Conservation (phyloP, 2,888 invertebrate genomes). For the Drosophila bunnanda region DNA sequence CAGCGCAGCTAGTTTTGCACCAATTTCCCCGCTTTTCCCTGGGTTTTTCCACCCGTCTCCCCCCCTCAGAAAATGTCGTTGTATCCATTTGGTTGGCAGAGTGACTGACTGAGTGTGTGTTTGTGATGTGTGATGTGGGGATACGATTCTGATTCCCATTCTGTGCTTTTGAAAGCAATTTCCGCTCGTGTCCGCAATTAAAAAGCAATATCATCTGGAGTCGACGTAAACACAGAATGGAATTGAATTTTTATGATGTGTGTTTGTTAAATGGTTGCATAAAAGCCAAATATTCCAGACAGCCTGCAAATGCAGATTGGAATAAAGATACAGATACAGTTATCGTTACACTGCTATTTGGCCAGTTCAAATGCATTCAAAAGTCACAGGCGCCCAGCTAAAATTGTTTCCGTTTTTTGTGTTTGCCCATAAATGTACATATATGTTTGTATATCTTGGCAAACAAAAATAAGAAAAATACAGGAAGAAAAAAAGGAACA, state of each 20-base stretch:
- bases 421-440: constrained; percentile 35
- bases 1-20: constrained; percentile 47
- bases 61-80: constrained; percentile 37
- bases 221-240: constrained; percentile 68
- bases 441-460: background rate
- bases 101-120: constrained; percentile 5
- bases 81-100: constrained; percentile 28
- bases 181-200: constrained; percentile 82
- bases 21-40: constrained; percentile 9
- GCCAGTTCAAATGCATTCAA: constrained; percentile 25
- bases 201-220: constrained; percentile 77
- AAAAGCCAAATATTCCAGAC: constrained; percentile 64
- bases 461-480: constrained; percentile 37
- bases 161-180: constrained; percentile 72
- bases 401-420: constrained; percentile 26
- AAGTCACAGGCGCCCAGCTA: constrained; percentile 46
- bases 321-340: constrained; percentile 19
- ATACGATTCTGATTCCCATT: constrained; percentile 21
- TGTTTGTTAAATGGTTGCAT: constrained; percentile 79
- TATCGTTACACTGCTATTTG: constrained; percentile 29
- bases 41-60: background rate
- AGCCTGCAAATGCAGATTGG: constrained; percentile 18
- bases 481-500: constrained; percentile 19
- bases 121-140: constrained; percentile 39
- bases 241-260: constrained; percentile 80